Base-by-base conservation (phyloP, 1,140 invertebrate species). In the Heliconius eleuchia region DNA sequence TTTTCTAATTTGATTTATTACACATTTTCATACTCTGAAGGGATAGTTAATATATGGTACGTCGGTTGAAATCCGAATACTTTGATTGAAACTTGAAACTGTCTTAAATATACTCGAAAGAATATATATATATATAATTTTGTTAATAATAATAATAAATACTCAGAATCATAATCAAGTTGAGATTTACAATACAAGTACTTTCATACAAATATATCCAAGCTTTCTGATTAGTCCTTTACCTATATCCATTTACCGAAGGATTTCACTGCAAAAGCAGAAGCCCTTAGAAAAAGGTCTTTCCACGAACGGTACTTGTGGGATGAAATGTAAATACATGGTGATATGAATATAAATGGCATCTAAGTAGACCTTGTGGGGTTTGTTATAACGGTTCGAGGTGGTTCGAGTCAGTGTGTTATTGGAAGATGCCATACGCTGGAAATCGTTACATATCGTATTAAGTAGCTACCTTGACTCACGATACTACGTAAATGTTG, bases 271-370 rank as follows among this genome's bases (percentile, higher is more conserved):
- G 77, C 72, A 73, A 81, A 81, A 78, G 76, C 75, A 71, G 79
- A 80, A 81, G 73, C 83, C 85, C 82, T 87, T 84, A 81, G 82
- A 81, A 86, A 84, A 83, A 74, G 77, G 76, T 78, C 80, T 73
- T 71, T 78, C 76, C 71, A 73, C 71, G 39, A 76, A 75, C 79
- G 77, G 82, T 81, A 80, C 79, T 73, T 79, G 71, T 73, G 79
- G 84, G 79, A 84, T 86, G 83, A 83, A 87, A 89, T 86, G 85
- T 88, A 89, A 88, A 89, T 88, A 88, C 81, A 82, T 60, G 84
- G 82, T 84, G 84, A 86, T 89, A 88, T 88, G 88, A 89, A 87
- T 88, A 88, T 87, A 89, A 89, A 89, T 87, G 86, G 57, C 75
- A 76, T 84, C 80, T 86, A 89, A 89, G 85, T 85, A 87, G 84